Conservation (phyloP, 2,113 vertebrate species). For the Deroptyus accipitrinus region DNA sequence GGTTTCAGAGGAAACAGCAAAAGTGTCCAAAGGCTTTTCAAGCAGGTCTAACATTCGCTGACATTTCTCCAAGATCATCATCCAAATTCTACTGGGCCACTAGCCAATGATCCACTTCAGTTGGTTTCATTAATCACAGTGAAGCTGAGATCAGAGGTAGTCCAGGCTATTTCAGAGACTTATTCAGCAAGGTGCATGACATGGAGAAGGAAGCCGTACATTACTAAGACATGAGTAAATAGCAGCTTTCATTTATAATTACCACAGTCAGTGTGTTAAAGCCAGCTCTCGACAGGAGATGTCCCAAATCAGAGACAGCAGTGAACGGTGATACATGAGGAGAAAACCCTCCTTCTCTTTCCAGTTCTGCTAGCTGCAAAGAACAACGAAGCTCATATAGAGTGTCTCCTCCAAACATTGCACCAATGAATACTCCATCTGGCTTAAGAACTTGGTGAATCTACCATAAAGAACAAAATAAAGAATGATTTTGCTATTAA, state of each 20-base stretch:
- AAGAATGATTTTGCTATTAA: accelerated
- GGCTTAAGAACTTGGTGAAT: constrained; percentile 90
- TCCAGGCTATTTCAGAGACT: not conserved
- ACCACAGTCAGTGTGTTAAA: constrained; percentile 95
- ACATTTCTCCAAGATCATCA: not conserved
- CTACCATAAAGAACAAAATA: constrained; percentile 60
- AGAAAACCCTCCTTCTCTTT: constrained; percentile 93
- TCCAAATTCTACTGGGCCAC: not conserved
- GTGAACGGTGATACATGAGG: constrained; percentile 92
- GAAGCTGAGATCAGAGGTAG: not conserved
- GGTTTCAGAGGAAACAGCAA: not conserved
- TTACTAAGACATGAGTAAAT: not conserved
- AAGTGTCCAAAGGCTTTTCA: not conserved
- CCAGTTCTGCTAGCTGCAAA: constrained; percentile 89
- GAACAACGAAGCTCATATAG: constrained; percentile 95
- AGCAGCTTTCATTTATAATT: constrained; percentile 29
- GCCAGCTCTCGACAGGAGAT: constrained; percentile 88
- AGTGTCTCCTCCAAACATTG: constrained; percentile 92
- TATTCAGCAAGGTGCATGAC: not conserved
- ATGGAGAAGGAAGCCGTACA: not conserved
- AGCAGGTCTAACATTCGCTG: not conserved
- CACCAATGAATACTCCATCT: constrained; percentile 91
- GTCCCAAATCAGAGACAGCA: constrained; percentile 87
- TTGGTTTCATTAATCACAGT: not conserved
- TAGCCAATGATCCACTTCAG: not conserved